These are phyloP conservation scores for Pterophyllum scalare DNA, from an alignment of 2,113 vertebrate genomes.

Conservation along the genomic window DNA sequence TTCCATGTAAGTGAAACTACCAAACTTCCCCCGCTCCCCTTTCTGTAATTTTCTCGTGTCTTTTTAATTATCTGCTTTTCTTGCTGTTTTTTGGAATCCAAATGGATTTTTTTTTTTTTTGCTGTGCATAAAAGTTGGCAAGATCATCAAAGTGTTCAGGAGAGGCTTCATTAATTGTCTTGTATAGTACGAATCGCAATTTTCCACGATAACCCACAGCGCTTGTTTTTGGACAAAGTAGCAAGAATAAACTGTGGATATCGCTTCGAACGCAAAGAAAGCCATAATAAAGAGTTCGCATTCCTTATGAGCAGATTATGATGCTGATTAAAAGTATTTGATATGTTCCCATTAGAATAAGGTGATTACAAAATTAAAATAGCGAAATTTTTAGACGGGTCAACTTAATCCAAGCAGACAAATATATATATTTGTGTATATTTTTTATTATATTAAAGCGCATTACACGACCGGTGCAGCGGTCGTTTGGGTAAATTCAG, in stretches of 20 bases:
- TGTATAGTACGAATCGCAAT: background rate
- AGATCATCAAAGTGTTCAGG: background rate
- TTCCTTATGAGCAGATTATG: background rate
- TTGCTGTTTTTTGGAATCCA: background rate
- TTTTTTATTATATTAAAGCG: too few species aligned
- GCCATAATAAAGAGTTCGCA: background rate
- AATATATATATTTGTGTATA: too few species aligned
- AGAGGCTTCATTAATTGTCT: background rate
- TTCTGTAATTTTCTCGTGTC: background rate
- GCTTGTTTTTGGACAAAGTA: background rate
- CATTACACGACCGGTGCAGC: too few species aligned
- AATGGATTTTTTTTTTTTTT: background rate
- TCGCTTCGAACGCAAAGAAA: background rate
- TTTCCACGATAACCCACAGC: background rate
- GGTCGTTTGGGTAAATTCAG: too few species aligned
- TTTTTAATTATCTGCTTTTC: background rate
- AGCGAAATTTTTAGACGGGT: too few species aligned
- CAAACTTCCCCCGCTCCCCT: background rate
- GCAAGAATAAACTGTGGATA: background rate
- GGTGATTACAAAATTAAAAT: background rate
- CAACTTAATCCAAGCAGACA: background rate
- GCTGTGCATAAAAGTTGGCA: background rate
- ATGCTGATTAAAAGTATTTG: background rate
- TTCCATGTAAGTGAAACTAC: constrained; percentile 79
- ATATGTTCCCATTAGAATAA: background rate